phyloP scores from a whole-genome alignment of 2,888 invertebrate species.

The Clusia tigrina region DNA sequence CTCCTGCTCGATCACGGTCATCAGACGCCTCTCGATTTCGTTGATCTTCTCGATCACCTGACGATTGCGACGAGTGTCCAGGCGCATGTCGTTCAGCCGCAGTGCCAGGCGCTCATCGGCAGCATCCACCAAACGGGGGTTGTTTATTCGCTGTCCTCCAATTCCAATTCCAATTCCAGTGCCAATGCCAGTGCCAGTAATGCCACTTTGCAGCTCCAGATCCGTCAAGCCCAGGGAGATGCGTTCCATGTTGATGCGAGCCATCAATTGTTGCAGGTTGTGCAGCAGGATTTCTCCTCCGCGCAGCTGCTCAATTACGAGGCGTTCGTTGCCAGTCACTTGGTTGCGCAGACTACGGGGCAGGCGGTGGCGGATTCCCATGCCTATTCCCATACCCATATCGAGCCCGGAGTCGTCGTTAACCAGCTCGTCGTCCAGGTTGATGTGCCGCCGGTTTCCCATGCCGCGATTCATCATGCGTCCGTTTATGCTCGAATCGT shows the following conservation, averaged over 20 bases:
- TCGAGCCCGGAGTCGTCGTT: constrained; percentile 15
- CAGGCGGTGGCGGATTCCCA: not conserved
- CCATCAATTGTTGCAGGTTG: constrained; percentile 72
- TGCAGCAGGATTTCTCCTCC: constrained; percentile 72
- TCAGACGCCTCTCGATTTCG: constrained; percentile 38
- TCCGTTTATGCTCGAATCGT: constrained; percentile 18
- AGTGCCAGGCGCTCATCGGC: constrained; percentile 46
- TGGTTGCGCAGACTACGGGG: not conserved
- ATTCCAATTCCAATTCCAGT: too few relatives aligned
- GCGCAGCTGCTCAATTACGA: constrained; percentile 63
- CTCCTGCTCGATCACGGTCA: constrained; percentile 13
- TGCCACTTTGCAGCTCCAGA: constrained; percentile 48
- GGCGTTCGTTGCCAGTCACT: not conserved
- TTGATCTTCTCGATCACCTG: constrained; percentile 35
- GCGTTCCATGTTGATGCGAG: constrained; percentile 79
- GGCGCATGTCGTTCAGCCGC: constrained; percentile 43
- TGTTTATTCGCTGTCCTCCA: constrained; percentile 69
- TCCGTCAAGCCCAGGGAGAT: constrained; percentile 72
- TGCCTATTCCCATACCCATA: not conserved
- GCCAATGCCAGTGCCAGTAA: too few relatives aligned
- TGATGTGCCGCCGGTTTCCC: not conserved
- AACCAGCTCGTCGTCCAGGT: not conserved
- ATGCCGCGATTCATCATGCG: constrained; percentile 17
- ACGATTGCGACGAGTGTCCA: constrained; percentile 38
- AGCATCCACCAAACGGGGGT: constrained; percentile 68